Conservation (phyloP, 92 coral and sea anemone species). For the Paramuricea clavata region DNA sequence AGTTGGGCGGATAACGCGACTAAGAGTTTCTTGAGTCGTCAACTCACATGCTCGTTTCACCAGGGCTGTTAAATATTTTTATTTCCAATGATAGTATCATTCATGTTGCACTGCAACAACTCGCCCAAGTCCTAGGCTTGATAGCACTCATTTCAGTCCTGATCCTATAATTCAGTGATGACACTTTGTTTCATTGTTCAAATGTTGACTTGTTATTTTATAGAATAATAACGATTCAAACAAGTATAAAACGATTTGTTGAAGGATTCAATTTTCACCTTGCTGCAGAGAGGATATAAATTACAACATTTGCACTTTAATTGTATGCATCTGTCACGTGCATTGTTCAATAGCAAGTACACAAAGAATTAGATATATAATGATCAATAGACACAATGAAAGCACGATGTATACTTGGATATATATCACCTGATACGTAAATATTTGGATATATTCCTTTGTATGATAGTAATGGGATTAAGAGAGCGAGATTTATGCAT, state of each 20-base stretch:
- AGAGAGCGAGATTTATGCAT: no score
- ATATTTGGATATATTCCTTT: neutral
- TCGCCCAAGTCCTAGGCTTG: no score
- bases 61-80: no score
- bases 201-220: neutral
- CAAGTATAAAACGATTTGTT: neutral
- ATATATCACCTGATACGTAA: neutral
- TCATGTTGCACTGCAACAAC: neutral
- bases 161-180: neutral
- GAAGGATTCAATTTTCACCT: conserved; percentile 21
- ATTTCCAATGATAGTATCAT: neutral
- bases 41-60: no score
- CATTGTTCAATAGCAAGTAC: neutral
- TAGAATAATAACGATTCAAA: neutral
- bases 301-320: conserved; percentile 11
- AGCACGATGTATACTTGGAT: neutral
- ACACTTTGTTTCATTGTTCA: neutral
- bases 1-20: no score
- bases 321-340: conserved; percentile 23
- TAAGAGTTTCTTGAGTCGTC: no score
- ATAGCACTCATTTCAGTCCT: neutral
- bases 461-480: neutral
- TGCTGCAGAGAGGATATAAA: neutral
- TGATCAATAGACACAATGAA: neutral
- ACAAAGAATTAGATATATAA: neutral